phyloP scores from a whole-genome alignment of 2,113 vertebrate genomes.

The Saguinus imperator region DNA sequence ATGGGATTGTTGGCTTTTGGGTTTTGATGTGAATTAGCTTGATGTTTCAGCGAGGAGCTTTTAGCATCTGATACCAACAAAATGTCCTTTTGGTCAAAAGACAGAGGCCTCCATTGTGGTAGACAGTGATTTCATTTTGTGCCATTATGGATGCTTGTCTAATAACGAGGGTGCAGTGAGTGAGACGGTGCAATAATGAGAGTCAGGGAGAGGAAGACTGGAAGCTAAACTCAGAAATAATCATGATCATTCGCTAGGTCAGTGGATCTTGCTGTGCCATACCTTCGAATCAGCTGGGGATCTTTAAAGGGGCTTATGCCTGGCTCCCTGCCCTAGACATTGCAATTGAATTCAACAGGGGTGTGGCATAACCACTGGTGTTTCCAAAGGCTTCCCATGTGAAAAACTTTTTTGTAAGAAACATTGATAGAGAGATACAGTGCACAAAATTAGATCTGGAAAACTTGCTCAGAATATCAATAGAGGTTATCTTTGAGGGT shows the following conservation, averaged over 20 bases:
- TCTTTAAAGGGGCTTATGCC: background rate
- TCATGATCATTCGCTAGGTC: background rate
- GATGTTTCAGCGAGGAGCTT: background rate
- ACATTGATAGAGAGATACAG: background rate
- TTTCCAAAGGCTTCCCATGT: background rate
- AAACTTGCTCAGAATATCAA: background rate
- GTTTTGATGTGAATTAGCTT: background rate
- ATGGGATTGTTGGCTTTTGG: background rate
- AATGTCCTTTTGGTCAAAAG: conserved; percentile 71
- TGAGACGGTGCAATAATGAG: background rate
- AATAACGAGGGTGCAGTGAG: conserved; percentile 4
- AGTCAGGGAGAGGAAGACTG: conserved; percentile 45
- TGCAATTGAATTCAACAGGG: accelerated
- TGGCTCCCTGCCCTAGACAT: no score
- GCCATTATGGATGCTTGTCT: conserved; percentile 44
- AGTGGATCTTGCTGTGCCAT: background rate
- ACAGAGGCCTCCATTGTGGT: conserved; percentile 76
- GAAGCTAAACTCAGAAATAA: conserved; percentile 38
- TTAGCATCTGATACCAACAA: conserved; percentile 35
- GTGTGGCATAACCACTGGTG: background rate
- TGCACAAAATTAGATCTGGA: background rate
- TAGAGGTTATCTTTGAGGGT: background rate
- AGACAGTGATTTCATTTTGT: conserved; percentile 71
- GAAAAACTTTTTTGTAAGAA: background rate
- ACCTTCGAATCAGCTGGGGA: background rate